Percentiles rank a stretch among this genome's conserved stretches.
Evolutionary conservation across 2,888 invertebrate species (phyloP).

Genomic region (Nomada hirtipes): DNA sequence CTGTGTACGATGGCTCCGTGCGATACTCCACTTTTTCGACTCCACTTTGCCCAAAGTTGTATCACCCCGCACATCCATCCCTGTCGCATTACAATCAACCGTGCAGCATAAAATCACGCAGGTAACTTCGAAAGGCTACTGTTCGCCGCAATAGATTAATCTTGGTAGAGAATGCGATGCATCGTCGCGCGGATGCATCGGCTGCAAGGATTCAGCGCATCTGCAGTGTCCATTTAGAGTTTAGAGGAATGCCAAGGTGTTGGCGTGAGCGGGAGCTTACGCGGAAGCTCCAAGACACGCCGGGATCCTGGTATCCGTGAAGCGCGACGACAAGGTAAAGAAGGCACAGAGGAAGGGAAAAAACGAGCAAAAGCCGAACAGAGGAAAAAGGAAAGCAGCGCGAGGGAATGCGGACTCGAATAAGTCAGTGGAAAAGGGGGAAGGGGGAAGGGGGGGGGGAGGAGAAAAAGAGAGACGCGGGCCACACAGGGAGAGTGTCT

Average conservation of each 20-base stretch:
- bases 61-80: too few species aligned
- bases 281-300: constrained; percentile 23
- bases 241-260: constrained; percentile 22
- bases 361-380: constrained; percentile 17
- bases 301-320: constrained; percentile 13
- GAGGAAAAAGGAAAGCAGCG: constrained; percentile 50
- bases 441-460: too few species aligned
- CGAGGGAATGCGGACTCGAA: constrained; percentile 35
- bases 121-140: too few species aligned
- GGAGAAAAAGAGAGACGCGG: constrained; percentile 18
- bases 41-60: too few species aligned
- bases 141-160: too few species aligned
- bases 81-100: too few species aligned
- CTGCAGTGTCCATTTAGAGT: constrained; percentile 15
- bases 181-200: not conserved
- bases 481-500: constrained; percentile 51
- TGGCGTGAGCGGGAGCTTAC: not conserved
- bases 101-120: too few species aligned
- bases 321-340: constrained; percentile 25
- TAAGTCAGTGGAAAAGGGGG: constrained; percentile 21
- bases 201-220: not conserved
- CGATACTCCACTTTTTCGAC: too few species aligned
- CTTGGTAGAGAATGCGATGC: not conserved
- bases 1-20: too few species aligned
- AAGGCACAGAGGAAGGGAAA: not conserved